Percentiles rank a stretch among this genome's conserved stretches.
Evolutionary conservation across 2,888 invertebrate genomes (phyloP).

Genomic region (Notodonta dromedarius): DNA sequence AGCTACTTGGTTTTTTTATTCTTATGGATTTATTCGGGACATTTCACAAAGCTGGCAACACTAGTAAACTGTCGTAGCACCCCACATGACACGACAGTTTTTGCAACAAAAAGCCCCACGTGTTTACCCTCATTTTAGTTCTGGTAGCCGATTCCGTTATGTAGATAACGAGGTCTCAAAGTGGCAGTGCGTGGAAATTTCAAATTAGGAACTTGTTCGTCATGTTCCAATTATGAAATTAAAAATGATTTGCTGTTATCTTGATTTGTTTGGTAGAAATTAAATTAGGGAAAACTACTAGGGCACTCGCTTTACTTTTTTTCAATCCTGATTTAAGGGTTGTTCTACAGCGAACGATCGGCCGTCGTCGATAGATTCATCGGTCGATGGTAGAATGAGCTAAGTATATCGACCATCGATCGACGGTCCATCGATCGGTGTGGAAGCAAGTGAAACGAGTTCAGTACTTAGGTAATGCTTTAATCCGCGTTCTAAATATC

Average conservation of each 20-base stretch:
- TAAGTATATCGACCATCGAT: no score
- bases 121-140: slow-evolving; percentile 52
- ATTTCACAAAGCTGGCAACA: slow-evolving; percentile 11
- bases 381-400: no score
- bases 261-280: not conserved
- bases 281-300: not conserved
- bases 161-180: slow-evolving; percentile 35
- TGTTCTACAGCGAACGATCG: no score
- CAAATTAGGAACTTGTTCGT: slow-evolving; percentile 54
- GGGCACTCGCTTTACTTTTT: no score
- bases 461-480: no score
- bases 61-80: slow-evolving; percentile 43
- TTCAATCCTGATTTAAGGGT: no score
- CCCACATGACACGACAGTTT: slow-evolving; percentile 55
- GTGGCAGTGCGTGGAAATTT: slow-evolving; percentile 52
- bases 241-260: no score
- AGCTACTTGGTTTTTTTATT: no score
- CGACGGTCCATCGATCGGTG: no score
- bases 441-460: no score
- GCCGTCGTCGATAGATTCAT: no score
- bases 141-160: slow-evolving; percentile 25
- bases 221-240: slow-evolving; percentile 34
- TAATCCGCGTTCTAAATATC: no score
- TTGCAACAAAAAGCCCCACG: slow-evolving; percentile 42
- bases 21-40: slow-evolving; percentile 17